Percentiles rank a stretch among this genome's conserved stretches.
These are phyloP conservation scores for Gallirallus australis DNA, from an alignment of 2,797 vertebrate genomes.

Conservation along the genomic window DNA sequence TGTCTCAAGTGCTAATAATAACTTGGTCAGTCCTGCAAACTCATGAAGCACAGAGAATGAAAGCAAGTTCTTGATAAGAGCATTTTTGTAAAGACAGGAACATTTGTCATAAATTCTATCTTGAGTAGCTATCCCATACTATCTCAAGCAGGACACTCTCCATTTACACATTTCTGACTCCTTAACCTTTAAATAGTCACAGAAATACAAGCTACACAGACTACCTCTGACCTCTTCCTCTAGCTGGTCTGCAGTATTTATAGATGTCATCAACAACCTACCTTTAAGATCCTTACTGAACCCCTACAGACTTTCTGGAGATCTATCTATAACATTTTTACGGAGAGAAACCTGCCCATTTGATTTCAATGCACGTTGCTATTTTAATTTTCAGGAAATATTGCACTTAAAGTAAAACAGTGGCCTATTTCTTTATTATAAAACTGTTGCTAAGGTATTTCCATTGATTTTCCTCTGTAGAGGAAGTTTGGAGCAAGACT, in stretches of 20 bases:
- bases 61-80: neutral
- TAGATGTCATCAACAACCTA: neutral
- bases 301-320: neutral
- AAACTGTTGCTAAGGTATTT: neutral
- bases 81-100: neutral
- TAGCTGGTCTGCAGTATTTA: neutral
- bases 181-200: neutral
- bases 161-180: neutral
- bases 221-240: neutral
- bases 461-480: neutral
- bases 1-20: neutral
- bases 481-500: neutral
- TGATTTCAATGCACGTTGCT: neutral
- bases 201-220: neutral
- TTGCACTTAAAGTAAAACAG: neutral
- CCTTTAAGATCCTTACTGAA: neutral
- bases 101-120: neutral
- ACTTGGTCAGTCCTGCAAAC: neutral
- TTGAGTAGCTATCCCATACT: neutral
- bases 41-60: neutral
- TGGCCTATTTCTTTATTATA: conserved; percentile 19
- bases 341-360: neutral
- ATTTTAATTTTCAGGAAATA: conserved; percentile 39
- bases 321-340: neutral
- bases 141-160: neutral